Conservation (phyloP, 2,113 vertebrate species). For the Leiothrix lutea region DNA sequence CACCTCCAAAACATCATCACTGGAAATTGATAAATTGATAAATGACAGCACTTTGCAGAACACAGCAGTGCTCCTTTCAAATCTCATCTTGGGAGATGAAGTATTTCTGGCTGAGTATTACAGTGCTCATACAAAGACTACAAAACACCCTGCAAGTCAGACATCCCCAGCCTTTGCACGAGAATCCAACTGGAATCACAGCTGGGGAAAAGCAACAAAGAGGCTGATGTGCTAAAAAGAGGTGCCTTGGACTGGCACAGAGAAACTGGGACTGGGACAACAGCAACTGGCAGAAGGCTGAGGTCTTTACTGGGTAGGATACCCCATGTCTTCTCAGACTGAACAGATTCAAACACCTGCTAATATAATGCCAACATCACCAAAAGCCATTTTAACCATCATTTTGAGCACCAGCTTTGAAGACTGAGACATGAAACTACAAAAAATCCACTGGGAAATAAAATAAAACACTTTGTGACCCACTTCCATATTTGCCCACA, state of each 20-base stretch:
- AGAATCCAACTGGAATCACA: not conserved
- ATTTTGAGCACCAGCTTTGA: not conserved
- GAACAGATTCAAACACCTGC: not conserved
- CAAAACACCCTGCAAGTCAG: not conserved
- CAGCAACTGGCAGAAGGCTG: not conserved
- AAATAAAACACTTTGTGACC: not conserved
- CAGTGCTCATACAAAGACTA: not conserved
- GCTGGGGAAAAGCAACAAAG: not conserved
- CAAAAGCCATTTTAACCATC: not conserved
- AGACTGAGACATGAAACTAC: not conserved
- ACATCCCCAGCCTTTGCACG: not conserved
- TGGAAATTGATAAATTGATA: not conserved
- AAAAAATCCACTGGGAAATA: not conserved
- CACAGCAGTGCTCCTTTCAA: not conserved
- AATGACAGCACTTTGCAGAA: not conserved
- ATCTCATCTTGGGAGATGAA: not conserved
- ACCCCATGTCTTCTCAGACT: not conserved
- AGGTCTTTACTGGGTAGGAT: not conserved
- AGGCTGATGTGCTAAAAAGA: not conserved
- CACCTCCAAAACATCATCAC: not conserved
- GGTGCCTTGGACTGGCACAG: not conserved
- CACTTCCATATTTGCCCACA: not conserved
- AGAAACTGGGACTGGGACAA: not conserved
- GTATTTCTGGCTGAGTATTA: not conserved
- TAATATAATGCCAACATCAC: not conserved